Conservation (phyloP, 2,888 invertebrate species). For the Dasypolia templi region DNA sequence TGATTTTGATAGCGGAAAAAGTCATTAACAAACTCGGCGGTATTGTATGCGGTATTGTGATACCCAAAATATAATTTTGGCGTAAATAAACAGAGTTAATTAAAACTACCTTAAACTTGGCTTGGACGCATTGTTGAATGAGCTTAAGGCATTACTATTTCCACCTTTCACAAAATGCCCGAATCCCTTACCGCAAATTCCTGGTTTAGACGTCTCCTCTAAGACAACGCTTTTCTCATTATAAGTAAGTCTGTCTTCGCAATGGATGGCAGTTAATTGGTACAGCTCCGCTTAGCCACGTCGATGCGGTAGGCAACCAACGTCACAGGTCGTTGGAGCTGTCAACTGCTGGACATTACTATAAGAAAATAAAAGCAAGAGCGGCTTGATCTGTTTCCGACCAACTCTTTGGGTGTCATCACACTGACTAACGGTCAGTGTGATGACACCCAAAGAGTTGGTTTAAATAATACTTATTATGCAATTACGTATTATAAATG, state of each 20-base stretch:
- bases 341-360: constrained; percentile 2
- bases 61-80: no score
- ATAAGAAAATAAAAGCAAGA: not conserved
- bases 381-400: not conserved
- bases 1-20: no score
- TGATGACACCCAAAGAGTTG: not conserved
- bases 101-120: no score
- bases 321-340: not conserved
- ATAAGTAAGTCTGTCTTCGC: not conserved
- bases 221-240: not conserved
- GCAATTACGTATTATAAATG: no score
- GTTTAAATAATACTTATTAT: not conserved
- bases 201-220: not conserved
- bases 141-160: no score
- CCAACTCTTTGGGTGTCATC: no score
- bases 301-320: not conserved
- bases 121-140: no score
- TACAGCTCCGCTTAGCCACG: not conserved
- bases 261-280: not conserved
- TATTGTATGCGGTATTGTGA: no score
- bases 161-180: not conserved
- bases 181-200: not conserved
- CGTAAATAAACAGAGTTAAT: no score
- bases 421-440: no score
- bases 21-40: no score